These are phyloP conservation scores for Lateolabrax maculatus DNA, from an alignment of 2,797 vertebrate genomes.

Conservation along the genomic window DNA sequence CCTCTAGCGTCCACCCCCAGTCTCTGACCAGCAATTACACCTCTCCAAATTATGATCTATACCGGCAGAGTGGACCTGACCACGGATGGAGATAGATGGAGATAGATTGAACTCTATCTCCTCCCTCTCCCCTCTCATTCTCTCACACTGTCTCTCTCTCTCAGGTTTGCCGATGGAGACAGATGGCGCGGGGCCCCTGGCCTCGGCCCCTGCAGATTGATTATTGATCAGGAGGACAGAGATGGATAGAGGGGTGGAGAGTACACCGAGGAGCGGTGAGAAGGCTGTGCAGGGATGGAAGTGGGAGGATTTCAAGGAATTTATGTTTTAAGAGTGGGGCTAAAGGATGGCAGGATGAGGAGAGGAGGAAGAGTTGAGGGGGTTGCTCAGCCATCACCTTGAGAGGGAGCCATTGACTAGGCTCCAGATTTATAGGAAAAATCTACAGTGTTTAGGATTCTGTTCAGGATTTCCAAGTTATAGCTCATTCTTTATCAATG, in stretches of 20 bases:
- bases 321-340: constrained; percentile 69
- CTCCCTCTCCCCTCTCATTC: constrained; percentile 50
- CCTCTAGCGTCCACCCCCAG: constrained; percentile 45
- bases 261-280: constrained; percentile 55
- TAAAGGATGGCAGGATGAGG: constrained; percentile 46
- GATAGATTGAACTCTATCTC: constrained; percentile 78
- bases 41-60: constrained; percentile 90
- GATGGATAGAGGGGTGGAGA: constrained; percentile 86
- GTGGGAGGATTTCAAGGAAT: constrained; percentile 79
- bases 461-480: constrained; percentile 47
- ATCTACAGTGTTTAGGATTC: constrained; percentile 61
- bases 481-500: constrained; percentile 45
- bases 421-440: constrained; percentile 53
- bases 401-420: constrained; percentile 79
- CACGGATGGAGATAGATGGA: constrained; percentile 83
- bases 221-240: constrained; percentile 90
- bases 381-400: constrained; percentile 64
- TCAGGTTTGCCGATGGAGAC: constrained; percentile 79
- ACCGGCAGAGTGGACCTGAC: constrained; percentile 79
- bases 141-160: constrained; percentile 42
- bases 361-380: constrained; percentile 25
- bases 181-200: constrained; percentile 81
- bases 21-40: constrained; percentile 88
- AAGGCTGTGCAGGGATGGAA: constrained; percentile 55
- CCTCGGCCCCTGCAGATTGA: constrained; percentile 87